These are phyloP conservation scores for Atethmia centrago DNA, from an alignment of 2,888 invertebrate genomes.

Conservation along the genomic window DNA sequence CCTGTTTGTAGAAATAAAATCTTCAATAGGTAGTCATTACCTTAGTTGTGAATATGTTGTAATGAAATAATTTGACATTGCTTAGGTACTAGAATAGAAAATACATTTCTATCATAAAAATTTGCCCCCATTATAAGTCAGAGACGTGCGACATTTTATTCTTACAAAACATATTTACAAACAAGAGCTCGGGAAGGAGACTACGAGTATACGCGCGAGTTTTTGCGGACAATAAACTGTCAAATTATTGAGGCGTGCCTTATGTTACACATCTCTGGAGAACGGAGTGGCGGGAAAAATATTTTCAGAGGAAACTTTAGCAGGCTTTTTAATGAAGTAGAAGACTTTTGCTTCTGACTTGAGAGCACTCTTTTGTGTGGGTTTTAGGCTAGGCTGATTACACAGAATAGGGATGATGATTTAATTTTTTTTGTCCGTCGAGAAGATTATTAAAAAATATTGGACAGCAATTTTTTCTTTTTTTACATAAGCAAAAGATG, in stretches of 20 bases:
- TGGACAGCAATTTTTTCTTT: too few relatives aligned
- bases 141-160: constrained; percentile 17
- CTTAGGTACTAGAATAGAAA: background rate
- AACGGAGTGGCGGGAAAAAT: constrained; percentile 11
- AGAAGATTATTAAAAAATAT: too few relatives aligned
- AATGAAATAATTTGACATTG: background rate
- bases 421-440: too few relatives aligned
- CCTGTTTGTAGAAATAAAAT: background rate
- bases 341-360: background rate
- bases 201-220: constrained; percentile 17
- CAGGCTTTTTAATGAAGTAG: background rate
- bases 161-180: constrained; percentile 28
- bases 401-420: too few relatives aligned
- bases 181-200: constrained; percentile 6
- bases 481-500: too few relatives aligned
- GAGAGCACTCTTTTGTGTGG: background rate
- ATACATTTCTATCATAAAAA: background rate
- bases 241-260: constrained; percentile 43
- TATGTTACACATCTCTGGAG: constrained; percentile 35
- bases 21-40: too few relatives aligned
- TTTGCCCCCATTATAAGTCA: background rate
- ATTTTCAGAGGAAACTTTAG: background rate
- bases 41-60: too few relatives aligned
- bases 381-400: background rate
- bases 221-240: constrained; percentile 46